Percentiles rank a stretch among this genome's conserved stretches.
Evolutionary conservation across 2,113 vertebrate species (phyloP).

Genomic region (Sorex fumeus): DNA sequence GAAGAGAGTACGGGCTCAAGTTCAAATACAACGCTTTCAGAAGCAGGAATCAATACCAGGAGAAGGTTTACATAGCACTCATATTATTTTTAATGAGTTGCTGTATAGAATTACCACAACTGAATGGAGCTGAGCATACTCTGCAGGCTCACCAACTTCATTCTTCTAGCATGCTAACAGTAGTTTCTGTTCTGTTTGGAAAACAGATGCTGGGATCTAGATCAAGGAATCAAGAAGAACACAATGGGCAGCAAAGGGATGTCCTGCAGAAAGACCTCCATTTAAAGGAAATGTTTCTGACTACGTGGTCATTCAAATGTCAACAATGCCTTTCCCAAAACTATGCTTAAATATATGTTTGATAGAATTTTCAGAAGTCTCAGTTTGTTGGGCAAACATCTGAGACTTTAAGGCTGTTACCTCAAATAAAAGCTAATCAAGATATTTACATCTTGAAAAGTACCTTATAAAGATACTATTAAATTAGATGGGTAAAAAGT

Average conservation of each 20-base stretch:
- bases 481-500: slow-evolving; percentile 14
- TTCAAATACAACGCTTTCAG: slow-evolving; percentile 78
- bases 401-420: neutral
- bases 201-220: slow-evolving; percentile 70
- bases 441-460: slow-evolving; percentile 50
- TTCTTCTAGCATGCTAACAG: slow-evolving; percentile 52
- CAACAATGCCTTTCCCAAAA: neutral
- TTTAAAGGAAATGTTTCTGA: slow-evolving; percentile 38
- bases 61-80: slow-evolving; percentile 55
- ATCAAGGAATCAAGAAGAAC: slow-evolving; percentile 74
- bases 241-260: slow-evolving; percentile 46
- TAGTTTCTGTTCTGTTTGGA: slow-evolving; percentile 68
- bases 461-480: slow-evolving; percentile 14
- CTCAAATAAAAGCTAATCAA: slow-evolving; percentile 38
- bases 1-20: slow-evolving; percentile 56
- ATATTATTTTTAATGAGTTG: slow-evolving; percentile 78
- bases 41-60: slow-evolving; percentile 74
- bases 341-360: slow-evolving; percentile 38
- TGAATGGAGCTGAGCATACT: slow-evolving; percentile 62
- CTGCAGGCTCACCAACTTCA: slow-evolving; percentile 68
- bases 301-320: neutral
- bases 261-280: slow-evolving; percentile 44
- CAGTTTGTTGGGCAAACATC: neutral
- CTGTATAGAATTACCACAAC: slow-evolving; percentile 53
- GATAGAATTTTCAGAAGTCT: neutral